Conservation (phyloP, 2,797 vertebrate genomes). For the Sebastiscus tertius region DNA sequence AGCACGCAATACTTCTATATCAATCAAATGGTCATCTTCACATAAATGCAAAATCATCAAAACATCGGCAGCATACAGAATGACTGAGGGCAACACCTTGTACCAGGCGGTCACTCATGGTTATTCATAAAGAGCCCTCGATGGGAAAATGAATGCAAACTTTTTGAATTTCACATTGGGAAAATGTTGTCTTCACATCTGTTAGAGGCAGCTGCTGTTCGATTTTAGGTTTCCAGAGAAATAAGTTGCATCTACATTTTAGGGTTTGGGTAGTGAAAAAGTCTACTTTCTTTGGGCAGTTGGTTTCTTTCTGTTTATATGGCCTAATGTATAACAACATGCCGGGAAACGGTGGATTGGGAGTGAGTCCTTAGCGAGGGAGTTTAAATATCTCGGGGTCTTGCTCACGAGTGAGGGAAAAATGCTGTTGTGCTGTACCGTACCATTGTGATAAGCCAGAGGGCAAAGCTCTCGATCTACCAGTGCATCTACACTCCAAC, state of each 20-base stretch:
- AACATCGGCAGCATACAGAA: conserved; percentile 37
- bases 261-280: neutral
- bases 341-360: neutral
- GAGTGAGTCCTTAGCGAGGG: no score
- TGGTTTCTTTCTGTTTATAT: neutral
- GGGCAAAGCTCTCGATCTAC: no score
- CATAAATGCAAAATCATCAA: conserved; percentile 35
- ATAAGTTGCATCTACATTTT: neutral
- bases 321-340: neutral
- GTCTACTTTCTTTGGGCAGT: neutral
- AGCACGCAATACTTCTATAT: conserved; percentile 21
- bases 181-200: neutral
- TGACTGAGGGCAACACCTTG: neutral
- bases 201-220: neutral
- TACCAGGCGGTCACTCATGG: neutral
- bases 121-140: conserved; percentile 22
- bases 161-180: neutral
- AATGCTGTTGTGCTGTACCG: no score
- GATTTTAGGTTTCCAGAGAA: conserved; percentile 12
- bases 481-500: no score
- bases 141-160: conserved; percentile 25
- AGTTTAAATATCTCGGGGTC: neutral
- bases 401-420: neutral
- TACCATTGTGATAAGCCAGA: no score
- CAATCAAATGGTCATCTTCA: conserved; percentile 41